Evolutionary conservation across 2,888 invertebrate genomes (phyloP), one percentile per base, ranked within the genome.

Genomic region (Arge pagana): DNA sequence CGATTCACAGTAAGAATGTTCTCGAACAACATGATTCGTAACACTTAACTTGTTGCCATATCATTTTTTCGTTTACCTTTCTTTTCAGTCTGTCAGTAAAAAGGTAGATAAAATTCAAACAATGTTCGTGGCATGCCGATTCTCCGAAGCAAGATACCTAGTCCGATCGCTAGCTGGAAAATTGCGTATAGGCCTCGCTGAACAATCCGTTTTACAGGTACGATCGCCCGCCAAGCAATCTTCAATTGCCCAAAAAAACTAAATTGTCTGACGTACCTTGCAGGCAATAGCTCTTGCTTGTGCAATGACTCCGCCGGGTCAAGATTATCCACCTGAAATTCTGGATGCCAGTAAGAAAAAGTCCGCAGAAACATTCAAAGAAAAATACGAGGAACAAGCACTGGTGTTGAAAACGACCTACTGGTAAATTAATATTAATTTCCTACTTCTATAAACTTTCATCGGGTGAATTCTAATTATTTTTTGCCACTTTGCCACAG

Each of bases 161-260:
- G 92, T 96, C 48, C 82, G 97, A 60, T 95, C 94, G 0, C 76
- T 97, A 15, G 88, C 91, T 54, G 98, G 98, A 21, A 99, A 98
- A 78, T 80, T 99, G 50, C 83, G 99, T 39, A 95, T 99, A 63
- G 98, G 98, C 0, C 81, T 99, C 52, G 99, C 98, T 0, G 99
- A 99, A 71, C 96, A 97, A 77, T 96, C 96, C 1, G 87, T 97
- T 26, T 79, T 99, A 39, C 81, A 80, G 70, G 80, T 79, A 64
- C 5, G 30, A 41, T 41, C 16, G 1, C 15, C 7, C 13, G 16
- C 8, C 37, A 4, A 5, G 16, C 35, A 21, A 8, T 33, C 8
- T 13, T 41, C 4, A n/a, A 49, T 33, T 30, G 11, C 23, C 33
- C 5, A 13, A 2, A 33, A 35, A 48, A 21, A 18, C n/a, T 42